These are phyloP conservation scores for Rhabdomys dilectus DNA, from an alignment of 2,113 vertebrate genomes.

Conservation along the genomic window DNA sequence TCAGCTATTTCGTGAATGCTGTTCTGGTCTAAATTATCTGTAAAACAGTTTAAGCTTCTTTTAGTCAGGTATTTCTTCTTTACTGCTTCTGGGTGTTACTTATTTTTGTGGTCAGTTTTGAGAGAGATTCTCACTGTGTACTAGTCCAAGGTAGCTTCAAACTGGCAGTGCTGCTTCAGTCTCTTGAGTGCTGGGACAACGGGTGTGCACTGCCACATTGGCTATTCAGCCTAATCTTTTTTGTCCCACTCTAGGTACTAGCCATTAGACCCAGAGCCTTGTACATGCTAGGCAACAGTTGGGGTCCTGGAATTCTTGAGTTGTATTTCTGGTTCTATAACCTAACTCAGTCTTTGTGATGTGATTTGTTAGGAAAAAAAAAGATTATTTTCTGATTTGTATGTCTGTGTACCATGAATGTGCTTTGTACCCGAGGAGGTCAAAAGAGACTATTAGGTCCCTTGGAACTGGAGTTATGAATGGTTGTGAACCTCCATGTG, in stretches of 20 bases:
- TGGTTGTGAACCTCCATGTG: background rate
- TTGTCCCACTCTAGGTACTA: background rate
- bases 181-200: background rate
- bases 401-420: background rate
- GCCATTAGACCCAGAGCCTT: background rate
- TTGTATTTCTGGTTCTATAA: slow-evolving; percentile 43
- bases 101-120: background rate
- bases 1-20: slow-evolving; percentile 25
- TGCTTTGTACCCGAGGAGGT: background rate
- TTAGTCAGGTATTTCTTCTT: slow-evolving; percentile 41
- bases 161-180: background rate
- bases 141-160: background rate
- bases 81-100: background rate
- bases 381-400: background rate
- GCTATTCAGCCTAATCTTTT: background rate
- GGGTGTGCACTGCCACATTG: background rate
- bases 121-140: background rate
- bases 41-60: slow-evolving; percentile 57
- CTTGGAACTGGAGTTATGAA: background rate
- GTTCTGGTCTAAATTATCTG: slow-evolving; percentile 12
- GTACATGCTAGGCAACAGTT: background rate
- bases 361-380: background rate
- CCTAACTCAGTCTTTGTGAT: slow-evolving; percentile 12
- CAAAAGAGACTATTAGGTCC: background rate
- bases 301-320: slow-evolving; percentile 17